Base-by-base conservation (phyloP, 2,113 vertebrate genomes). In the Malaclemys terrapin region DNA sequence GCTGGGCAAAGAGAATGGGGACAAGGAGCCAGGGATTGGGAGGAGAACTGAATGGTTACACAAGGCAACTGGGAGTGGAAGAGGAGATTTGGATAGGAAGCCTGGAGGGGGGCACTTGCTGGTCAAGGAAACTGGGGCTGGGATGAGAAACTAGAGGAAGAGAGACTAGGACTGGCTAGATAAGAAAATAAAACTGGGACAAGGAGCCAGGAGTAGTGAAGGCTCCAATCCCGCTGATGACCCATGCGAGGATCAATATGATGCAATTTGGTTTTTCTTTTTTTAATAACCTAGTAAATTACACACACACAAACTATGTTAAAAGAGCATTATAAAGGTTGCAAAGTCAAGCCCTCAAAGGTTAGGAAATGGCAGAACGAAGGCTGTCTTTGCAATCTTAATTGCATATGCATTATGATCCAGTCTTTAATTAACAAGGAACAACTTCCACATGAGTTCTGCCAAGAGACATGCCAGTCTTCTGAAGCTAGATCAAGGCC, bases 401-500 rank as follows among this genome's bases (percentile, higher is more conserved):
- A 54, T 42, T 69, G 54, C 53, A 29, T 45, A 75, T 80, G 81
- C 84, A 10, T 54, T 75, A 93, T 59, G 89, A 93, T 38, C 9
- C 38, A 47, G n/a, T 80, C 85, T 53, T 85, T 95, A 96, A 97
- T 96, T 96, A 96, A 88, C 84, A 89, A 86, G 65, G 87, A 96
- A 82, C 87, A 95, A 97, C 83, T 97, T 93, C 82, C 84, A 93
- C 94, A 97, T 91, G 80, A 95, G 65, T 95, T 96, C 95, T 97
- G 95, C 95, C 93, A 96, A 86, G 50, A 97, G 94, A 96, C 91
- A 96, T 3, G 3, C 75, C 85, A 82, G 76, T 54, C 86, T 96
- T 95, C 80, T 93, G 83, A 94, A 96, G 85, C 56, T 88, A 93
- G 80, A 89, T 90, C 88, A 95, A 97, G 97, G 90, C 88, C 96